Base-by-base conservation (phyloP, 2,797 vertebrate species). In the Crocidura indochinensis region DNA sequence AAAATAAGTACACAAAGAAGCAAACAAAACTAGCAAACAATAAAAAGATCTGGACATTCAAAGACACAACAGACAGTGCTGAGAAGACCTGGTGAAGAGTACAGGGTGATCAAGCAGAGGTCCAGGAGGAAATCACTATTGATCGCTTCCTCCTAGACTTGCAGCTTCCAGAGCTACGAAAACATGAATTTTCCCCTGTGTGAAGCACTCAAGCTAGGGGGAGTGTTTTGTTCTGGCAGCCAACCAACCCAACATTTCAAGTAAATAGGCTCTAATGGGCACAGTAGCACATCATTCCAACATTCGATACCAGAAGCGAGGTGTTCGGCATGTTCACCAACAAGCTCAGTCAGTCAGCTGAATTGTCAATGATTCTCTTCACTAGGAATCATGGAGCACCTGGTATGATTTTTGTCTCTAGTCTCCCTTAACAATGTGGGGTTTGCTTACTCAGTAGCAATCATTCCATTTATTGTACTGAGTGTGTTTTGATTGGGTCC, bases 71-170 rank as follows among this genome's bases (percentile, higher is more conserved):
- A 3, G 24, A 20, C 56, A 60, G 26, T 38, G 38, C 38, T 38
- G 38, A 38, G 38, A 38, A 38, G 38, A 38, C 38, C 38, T 38
- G 38, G 38, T 24, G 3, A 49, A 1, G 68, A 19, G 19, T n/a
- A 15, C 0, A 9, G 0, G 1, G 31, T 62, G 24, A 29, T 14
- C 1, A 3, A 9, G 9, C 20, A 31, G 29, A 69, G 46, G n/a
- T 12, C 64, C 79, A 20, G 17, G 26, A 2, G 38, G n/a, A 53
- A 38, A 17, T 29, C 73, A 15, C 2, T 51, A 11, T 2, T 0
- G 8, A 5, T 1, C 26, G 72, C 56, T 79, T 85, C 19, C 20
- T 29, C 73, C 79, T 84, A 56, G 44, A 62, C 56, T 46, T 90
- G 27, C 2, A 68, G 83, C n/a, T 31, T 51, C 80, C 8, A 47